Evolutionary conservation across 2,113 vertebrate species (phyloP).

Genomic region (Anseranas semipalmata): DNA sequence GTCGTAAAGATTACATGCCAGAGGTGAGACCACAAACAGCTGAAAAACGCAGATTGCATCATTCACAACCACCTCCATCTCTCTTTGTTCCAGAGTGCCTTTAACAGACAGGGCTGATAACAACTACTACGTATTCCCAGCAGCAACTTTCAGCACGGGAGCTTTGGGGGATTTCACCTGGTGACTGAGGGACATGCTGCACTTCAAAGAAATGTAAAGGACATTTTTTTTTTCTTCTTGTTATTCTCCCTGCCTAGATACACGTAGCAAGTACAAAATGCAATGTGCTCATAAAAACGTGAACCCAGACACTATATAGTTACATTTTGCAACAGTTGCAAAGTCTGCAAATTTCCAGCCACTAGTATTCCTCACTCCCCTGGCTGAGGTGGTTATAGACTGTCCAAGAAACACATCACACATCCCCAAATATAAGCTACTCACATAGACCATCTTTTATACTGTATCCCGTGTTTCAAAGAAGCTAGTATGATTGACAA

Average conservation of each 20-base stretch:
- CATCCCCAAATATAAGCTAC: slow-evolving; percentile 12
- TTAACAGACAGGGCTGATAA: not conserved
- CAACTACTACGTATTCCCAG: not conserved
- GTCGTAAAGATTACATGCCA: not conserved
- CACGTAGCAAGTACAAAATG: not conserved
- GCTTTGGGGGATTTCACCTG: not conserved
- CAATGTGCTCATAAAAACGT: not conserved
- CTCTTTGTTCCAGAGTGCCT: not conserved
- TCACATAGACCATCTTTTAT: slow-evolving; percentile 24
- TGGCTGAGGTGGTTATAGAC: not conserved
- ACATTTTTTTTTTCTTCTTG: not conserved
- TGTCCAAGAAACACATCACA: slow-evolving; percentile 50
- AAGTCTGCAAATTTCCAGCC: slow-evolving; percentile 13
- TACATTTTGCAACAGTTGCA: slow-evolving; percentile 3
- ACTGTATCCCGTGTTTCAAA: not conserved
- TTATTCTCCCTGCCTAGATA: not conserved
- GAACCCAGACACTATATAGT: not conserved
- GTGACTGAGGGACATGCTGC: fast-evolving
- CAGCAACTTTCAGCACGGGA: not conserved
- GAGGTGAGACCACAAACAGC: not conserved
- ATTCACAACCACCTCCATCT: not conserved
- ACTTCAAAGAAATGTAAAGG: not conserved
- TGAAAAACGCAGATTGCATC: not conserved
- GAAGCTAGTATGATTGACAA: slow-evolving; percentile 50
- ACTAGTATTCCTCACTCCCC: not conserved